phyloP scores from a whole-genome alignment of 2,113 vertebrate genomes.

The Mustela nigripes region DNA sequence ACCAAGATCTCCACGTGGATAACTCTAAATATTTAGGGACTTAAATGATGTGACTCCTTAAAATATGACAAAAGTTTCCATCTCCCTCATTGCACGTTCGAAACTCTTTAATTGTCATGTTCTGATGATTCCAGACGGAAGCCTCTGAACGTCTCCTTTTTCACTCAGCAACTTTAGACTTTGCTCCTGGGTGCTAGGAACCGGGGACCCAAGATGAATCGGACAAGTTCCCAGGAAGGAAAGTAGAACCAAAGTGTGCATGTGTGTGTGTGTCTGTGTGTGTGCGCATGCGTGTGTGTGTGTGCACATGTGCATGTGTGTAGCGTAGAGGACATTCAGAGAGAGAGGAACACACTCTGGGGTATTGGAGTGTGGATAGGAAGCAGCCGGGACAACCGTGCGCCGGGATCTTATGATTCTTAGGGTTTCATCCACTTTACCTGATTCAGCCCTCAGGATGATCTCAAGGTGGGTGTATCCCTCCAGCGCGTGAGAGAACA shows the following conservation, averaged over 20 bases:
- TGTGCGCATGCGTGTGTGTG: too few species aligned
- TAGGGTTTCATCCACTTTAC: background rate
- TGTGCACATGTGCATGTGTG: background rate
- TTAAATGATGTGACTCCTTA: constrained; percentile 4
- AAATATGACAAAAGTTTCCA: background rate
- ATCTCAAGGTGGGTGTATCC: too few species aligned
- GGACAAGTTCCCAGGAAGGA: background rate
- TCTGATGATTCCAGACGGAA: background rate
- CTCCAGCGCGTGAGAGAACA: background rate
- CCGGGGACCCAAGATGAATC: background rate
- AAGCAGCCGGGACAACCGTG: fast-evolving
- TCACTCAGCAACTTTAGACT: background rate
- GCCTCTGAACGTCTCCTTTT: background rate
- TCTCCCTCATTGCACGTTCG: background rate
- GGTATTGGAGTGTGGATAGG: background rate
- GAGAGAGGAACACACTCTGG: too few species aligned
- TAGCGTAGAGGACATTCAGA: background rate
- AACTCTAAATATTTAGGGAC: background rate
- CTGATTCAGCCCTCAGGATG: background rate
- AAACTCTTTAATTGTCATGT: background rate
- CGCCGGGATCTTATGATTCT: background rate
- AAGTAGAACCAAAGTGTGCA: background rate
- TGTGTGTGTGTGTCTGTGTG: too few species aligned
- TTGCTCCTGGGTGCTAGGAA: background rate
- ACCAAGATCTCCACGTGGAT: background rate